These are phyloP conservation scores for Pristionchus japonicus DNA, from an alignment of 2,888 invertebrate species.

Conservation along the genomic window DNA sequence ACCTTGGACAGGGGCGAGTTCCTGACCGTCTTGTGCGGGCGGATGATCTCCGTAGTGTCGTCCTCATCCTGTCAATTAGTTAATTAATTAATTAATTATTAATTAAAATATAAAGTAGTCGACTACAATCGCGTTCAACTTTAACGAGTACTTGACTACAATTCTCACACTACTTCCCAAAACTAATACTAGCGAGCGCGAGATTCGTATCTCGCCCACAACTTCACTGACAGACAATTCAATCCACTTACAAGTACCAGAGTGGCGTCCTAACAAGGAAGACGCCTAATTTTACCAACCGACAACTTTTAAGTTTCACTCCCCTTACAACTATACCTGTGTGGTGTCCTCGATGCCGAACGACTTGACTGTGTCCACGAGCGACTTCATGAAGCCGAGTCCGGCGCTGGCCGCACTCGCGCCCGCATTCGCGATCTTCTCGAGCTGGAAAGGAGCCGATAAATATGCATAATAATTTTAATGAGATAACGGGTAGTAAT, in stretches of 20 bases:
- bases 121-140: neutral
- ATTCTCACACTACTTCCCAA: too few relatives aligned
- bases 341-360: conserved; percentile 71
- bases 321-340: conserved; percentile 52
- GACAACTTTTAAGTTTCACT: too few relatives aligned
- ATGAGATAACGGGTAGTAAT: neutral
- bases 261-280: too few relatives aligned
- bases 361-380: conserved; percentile 70
- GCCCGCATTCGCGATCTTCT: conserved; percentile 48
- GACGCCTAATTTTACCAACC: too few relatives aligned
- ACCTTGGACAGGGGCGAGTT: conserved; percentile 62
- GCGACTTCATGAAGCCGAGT: conserved; percentile 67
- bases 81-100: neutral
- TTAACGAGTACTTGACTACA: too few relatives aligned
- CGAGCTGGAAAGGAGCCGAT: too few relatives aligned
- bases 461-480: neutral
- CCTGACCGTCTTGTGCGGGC: conserved; percentile 54
- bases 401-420: too few relatives aligned
- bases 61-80: conserved; percentile 61
- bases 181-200: too few relatives aligned
- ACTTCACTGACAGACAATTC: too few relatives aligned
- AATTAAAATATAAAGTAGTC: neutral
- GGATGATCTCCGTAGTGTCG: conserved; percentile 65
- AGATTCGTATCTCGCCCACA: too few relatives aligned
- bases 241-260: too few relatives aligned